Evolutionary conservation across 2,888 invertebrate genomes (phyloP), one percentile per base, ranked within the genome.

Genomic region (Standfussiana lucernea): DNA sequence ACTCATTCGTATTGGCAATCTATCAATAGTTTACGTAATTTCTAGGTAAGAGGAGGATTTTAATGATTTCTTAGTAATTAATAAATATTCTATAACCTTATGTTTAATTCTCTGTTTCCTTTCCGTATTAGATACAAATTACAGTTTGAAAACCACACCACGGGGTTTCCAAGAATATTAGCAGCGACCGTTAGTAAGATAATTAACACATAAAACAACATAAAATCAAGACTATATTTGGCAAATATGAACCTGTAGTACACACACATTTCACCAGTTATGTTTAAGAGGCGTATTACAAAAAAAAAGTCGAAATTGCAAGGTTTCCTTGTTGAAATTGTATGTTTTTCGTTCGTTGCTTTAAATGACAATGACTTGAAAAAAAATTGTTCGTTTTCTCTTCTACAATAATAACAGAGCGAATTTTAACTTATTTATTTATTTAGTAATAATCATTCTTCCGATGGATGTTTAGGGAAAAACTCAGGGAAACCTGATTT

Each of bases 11-110:
- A 70, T 79, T 84, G 82, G 82, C 81, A 84, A 69, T 73, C 32
- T 35, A 61, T 81, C 79, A 77, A 83, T 69, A 69, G 61, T 84
- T 77, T 75, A 61, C 75, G 70, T 74, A 74, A 80, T 80, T 78
- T 79, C 73, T 73, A 21, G 40, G 78, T 65, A 79, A 65, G n/a
- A 47, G 40, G 2, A 37, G 69, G 40, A 50, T 65, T 79, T 40
- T 28, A 78, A 80, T 66, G 35, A 65, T 73, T 78, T 80, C 80
- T 78, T 15, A 42, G 40, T 73, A 59, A 35, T 47, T 35, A 15
- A 42, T 80, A 1, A 80, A 73, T 66, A 73, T 80, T 66, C 37
- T 71, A 45, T 42, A 28, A 59, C 13, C 18, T 1, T 21, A 11
- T 15, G 24, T 72, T 47, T 47, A 1, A 37, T 56, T 47, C 7